Base-by-base conservation (phyloP, 2,888 invertebrate species). In the Xanthostigma xanthostigma region DNA sequence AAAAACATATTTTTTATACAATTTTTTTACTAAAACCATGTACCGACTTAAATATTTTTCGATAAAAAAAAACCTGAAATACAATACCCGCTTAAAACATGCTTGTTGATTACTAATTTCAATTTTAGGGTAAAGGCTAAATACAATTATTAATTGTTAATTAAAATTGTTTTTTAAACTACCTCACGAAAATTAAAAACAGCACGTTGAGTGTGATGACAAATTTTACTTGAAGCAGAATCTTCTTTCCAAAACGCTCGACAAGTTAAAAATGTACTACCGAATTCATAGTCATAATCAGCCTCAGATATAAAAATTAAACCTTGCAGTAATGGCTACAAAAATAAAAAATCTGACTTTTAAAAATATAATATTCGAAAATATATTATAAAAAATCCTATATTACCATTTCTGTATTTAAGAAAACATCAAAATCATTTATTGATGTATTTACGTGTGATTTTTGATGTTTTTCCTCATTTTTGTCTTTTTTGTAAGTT, bases 101-200 rank as follows among this genome's bases (percentile, higher is more conserved):
- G 27, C 6, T 27, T 27, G 6, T 6, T 27, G 6, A 27, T 27
- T 27, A 27, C 1, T 27, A 3, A 6, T 27, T 27, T 27, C 17
- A 4, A 17, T 17, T 17, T 17, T 17, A 17, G 17, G 1, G 27
- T 27, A 27, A 6, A 27, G 27, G 6, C 27, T 27, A 6, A 27
- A 27, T 3, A 27, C 6, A 27, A n/a, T n/a, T n/a, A n/a, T n/a
- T 27, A 27, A 27, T 27, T 6, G 27, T 27, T 27, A 27, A 27
- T 6, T 27, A 27, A 27, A 27, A 27, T 27, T 27, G 27, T 27
- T 27, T 27, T 27, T 3, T 27, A 27, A 49, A 49, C 53, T 60
- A 72, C 71, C 64, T 72, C 69, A 54, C 63, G 66, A 58, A 72
- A 72, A 59, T 72, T 65, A 56, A 70, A 74, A 50, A 65, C 57